Evolutionary conservation across 2,113 vertebrate genomes (phyloP).

Genomic region (Chionis minor): DNA sequence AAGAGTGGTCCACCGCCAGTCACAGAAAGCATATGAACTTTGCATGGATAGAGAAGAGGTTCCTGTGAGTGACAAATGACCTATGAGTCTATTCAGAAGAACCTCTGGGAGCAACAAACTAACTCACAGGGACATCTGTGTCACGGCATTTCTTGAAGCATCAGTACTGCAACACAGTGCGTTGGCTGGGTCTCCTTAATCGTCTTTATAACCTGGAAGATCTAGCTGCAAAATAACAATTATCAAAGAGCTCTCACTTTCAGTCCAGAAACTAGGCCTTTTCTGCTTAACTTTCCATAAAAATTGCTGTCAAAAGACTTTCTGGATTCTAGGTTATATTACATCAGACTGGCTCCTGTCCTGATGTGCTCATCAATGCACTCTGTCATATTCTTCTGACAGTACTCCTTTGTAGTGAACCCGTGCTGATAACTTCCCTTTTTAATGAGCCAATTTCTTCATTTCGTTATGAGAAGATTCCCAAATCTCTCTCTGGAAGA

Average conservation of each 20-base stretch:
- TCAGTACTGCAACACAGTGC: neutral
- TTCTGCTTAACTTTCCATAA: conserved; percentile 61
- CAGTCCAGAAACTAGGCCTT: conserved; percentile 26
- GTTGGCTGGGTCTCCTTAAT: neutral
- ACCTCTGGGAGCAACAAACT: neutral
- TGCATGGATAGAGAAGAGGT: neutral
- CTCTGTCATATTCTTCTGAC: conserved; percentile 41
- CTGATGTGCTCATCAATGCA: conserved; percentile 10
- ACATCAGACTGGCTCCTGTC: conserved; percentile 42
- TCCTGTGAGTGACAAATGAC: neutral
- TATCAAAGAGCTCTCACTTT: neutral
- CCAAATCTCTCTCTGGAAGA: neutral
- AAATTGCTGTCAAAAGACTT: conserved; percentile 51
- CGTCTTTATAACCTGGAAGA: neutral
- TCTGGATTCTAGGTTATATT: conserved; percentile 49
- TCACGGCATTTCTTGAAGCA: neutral
- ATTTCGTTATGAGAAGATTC: neutral
- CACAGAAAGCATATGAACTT: neutral
- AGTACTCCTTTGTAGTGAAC: conserved; percentile 30
- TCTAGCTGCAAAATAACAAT: neutral
- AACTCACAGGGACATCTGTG: neutral
- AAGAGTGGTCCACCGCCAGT: neutral
- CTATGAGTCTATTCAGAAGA: neutral
- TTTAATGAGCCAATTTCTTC: conserved; percentile 35
- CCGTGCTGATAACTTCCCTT: conserved; percentile 6